Evolutionary conservation across 23 tunicate species (phyloP), one percentile per base, ranked within the genome.

Genomic region (Ciona savignyi): DNA sequence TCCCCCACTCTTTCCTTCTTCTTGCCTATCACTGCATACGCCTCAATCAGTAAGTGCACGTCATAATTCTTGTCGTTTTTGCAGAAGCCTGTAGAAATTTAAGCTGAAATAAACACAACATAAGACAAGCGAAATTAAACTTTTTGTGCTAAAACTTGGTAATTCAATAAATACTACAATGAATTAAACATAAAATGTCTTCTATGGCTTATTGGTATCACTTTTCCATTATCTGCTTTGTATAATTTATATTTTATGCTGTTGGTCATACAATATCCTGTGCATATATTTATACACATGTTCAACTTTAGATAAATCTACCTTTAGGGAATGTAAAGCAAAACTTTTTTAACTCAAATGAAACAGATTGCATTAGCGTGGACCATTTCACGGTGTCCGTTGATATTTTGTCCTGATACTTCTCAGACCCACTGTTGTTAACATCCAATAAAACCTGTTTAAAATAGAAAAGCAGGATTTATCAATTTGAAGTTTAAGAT

Each of bases 61-160:
- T 88, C 96, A 82, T 88, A 82, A 42, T 88, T 88, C 27, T 73
- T 73, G 79, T 88, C 96, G 73, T 88, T 88, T 72, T 88, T 88
- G 61, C 96, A 88, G 49, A 88, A 88, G 27, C 95, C 95, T 87
- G 68, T 34, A 35, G 34, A 51, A 22, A 71, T 0, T 30, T 70
- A 11, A 49, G 61, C 20, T 15, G 15, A 32, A 22, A 9, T 30
- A 65, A 28, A 0, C 25, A 25, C 28, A n/a, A 22, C 28, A n/a
- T 25, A 63, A 0, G 0, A 73, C 35, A n/a, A 63, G 67, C 22
- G 24, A n/a, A 11, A 20, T 15, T 49, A 49, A 11, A 20, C 20
- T 49, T 49, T 49, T 49, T 49, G 0, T n/a, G n/a, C n/a, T n/a
- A n/a, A n/a, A n/a, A n/a, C n/a, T 25, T 15, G n/a, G 23, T 70